Conservation (phyloP, 1,140 invertebrate genomes). For the Neodiprion lecontei region DNA sequence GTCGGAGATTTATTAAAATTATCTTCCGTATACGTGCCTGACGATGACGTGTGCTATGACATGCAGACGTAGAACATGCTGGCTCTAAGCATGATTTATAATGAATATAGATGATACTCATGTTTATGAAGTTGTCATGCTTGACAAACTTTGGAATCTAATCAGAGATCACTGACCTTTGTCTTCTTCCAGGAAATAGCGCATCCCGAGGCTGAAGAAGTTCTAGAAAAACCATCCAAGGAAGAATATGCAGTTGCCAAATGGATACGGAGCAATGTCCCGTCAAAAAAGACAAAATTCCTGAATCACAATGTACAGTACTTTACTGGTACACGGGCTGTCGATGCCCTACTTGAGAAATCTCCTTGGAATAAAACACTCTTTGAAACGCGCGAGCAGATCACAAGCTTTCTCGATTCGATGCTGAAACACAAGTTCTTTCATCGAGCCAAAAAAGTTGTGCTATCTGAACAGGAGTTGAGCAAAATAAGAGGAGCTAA, state of each 20-base stretch:
- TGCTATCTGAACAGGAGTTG: conserved; percentile 56
- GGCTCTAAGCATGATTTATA: too few species aligned
- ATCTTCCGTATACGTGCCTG: background rate
- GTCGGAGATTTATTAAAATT: background rate
- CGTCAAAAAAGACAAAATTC: conserved; percentile 94
- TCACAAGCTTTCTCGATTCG: conserved; percentile 80
- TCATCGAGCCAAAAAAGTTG: conserved; percentile 88
- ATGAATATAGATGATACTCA: background rate
- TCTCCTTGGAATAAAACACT: conserved; percentile 90
- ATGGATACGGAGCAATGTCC: conserved; percentile 92
- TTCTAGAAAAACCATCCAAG: conserved; percentile 80
- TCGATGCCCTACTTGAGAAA: conserved; percentile 84
- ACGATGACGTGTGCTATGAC: background rate
- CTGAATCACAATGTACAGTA: conserved; percentile 96
- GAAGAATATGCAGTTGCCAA: conserved; percentile 93
- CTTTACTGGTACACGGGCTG: conserved; percentile 92
- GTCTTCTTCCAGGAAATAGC: conserved; percentile 64
- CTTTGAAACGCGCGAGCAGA: conserved; percentile 83
- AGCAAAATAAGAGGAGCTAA: conserved; percentile 67
- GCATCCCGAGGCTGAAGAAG: conserved; percentile 59
- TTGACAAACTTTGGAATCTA: conserved; percentile 14
- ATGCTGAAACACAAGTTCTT: conserved; percentile 94
- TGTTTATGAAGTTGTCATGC: too few species aligned
- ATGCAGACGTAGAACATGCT: too few species aligned
- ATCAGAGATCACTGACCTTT: conserved; percentile 22